Evolutionary conservation across 1,140 invertebrate genomes (phyloP).

Genomic region (Stenopsyche tienmushanensis): DNA sequence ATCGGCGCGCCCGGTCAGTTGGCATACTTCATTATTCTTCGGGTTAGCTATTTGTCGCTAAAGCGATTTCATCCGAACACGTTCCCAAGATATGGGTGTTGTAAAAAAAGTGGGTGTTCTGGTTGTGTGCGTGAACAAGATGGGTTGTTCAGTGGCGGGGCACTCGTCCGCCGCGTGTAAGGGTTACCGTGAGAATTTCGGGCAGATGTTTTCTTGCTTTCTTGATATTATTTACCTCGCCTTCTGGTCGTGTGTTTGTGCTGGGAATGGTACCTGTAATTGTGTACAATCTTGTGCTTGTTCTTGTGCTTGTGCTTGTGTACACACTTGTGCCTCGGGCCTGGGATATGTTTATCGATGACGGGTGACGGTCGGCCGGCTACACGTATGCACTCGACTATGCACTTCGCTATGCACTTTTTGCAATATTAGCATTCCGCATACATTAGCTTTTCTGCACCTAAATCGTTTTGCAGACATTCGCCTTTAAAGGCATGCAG

Average conservation of each 20-base stretch:
- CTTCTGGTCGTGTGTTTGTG: constrained; percentile 13
- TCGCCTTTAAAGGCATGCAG: no score
- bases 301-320: not conserved
- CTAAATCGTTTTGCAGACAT: no score
- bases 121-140: not conserved
- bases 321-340: not conserved
- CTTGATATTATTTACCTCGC: constrained; percentile 30
- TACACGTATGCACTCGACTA: no score
- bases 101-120: not conserved
- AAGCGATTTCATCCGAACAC: no score
- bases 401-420: no score
- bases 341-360: not conserved
- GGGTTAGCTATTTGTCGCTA: no score
- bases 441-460: no score
- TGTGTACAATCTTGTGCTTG: not conserved
- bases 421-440: no score
- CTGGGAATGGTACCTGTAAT: not conserved
- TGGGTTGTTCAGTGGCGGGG: not conserved
- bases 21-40: no score
- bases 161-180: constrained; percentile 2
- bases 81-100: no score
- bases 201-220: constrained; percentile 34
- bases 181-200: constrained; percentile 35
- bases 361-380: not conserved
- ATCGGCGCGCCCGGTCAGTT: no score